Base-by-base conservation (phyloP, 2,888 invertebrate species). In the Netelia melanura region DNA sequence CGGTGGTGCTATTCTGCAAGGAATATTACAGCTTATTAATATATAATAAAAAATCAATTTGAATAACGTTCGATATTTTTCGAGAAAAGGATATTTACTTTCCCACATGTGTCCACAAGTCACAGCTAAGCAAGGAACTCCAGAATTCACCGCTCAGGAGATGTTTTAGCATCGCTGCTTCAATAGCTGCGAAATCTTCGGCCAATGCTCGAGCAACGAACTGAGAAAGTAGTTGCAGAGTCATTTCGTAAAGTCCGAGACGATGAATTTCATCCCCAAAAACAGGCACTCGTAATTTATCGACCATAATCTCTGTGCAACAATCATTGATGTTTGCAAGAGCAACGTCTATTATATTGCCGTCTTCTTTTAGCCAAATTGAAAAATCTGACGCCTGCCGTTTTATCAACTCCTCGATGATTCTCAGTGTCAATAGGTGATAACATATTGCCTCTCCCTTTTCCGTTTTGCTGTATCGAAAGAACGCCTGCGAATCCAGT, bases 101-200 rank as follows among this genome's bases (percentile, higher is more conserved):
- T 83, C 88, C 89, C 54, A 93, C 64, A 58, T 91, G 91, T 30
- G 91, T 91, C 91, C 93, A 92, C 70, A 91, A 70, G 61, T 93
- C 93, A 5, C 90, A 88, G 43, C 90, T 90, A 0, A 93, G 83
- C 44, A 93, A 81, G 0, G 91, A 90, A 68, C 90, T 88, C 91
- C 92, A 93, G 52, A 92, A 87, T 21, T 88, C 80, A 30, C 90
- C 90, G 52, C 88, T 88, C 14, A 93, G 67, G 8, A 93, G 84
- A 86, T 93, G 87, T 44, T 91, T 93, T 48, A 93, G 48, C n/a
- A 93, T 74, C 21, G 90, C 56, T 2, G 87, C 67, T 79, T 92
- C 92, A 2, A 92, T 56, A 1, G 77, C 74, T 1, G 82, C 58
- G 61, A 93, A 92, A 83, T 91, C 89, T 2, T 87, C 75, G 1